Evolutionary conservation across 1,140 invertebrate species (phyloP).

Genomic region (Ditylenchus dipsaci): DNA sequence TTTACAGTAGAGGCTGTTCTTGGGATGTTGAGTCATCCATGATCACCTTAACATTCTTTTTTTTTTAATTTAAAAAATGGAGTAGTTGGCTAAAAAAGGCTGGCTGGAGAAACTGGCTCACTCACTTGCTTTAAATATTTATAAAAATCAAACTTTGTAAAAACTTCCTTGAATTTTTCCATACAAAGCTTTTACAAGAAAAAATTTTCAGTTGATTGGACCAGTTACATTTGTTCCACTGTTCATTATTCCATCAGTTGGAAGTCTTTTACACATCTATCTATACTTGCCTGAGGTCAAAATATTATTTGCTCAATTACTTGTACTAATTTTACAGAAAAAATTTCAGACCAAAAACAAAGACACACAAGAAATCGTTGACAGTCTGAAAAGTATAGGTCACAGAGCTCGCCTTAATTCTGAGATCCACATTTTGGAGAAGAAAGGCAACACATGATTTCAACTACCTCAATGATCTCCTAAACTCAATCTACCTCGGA

Average conservation of each 20-base stretch:
- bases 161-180: too few relatives aligned
- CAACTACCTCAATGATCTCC: neutral
- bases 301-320: neutral
- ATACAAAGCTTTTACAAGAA: too few relatives aligned
- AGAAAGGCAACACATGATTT: neutral
- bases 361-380: conserved; percentile 41
- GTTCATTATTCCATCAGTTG: conserved; percentile 42
- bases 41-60: too few relatives aligned
- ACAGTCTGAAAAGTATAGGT: conserved; percentile 13
- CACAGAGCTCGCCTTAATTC: neutral
- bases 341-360: conserved; percentile 21
- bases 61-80: too few relatives aligned
- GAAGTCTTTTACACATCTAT: conserved; percentile 38
- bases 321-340: too few relatives aligned
- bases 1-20: too few relatives aligned
- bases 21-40: too few relatives aligned
- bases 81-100: too few relatives aligned
- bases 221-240: conserved; percentile 44
- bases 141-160: too few relatives aligned
- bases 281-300: conserved; percentile 40
- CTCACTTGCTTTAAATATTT: too few relatives aligned
- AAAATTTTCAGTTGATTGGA: conserved; percentile 42
- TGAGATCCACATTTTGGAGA: neutral
- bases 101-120: too few relatives aligned
- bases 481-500: neutral